These are phyloP conservation scores for Gavialis gangeticus DNA, from an alignment of 2,113 vertebrate species.

Conservation along the genomic window DNA sequence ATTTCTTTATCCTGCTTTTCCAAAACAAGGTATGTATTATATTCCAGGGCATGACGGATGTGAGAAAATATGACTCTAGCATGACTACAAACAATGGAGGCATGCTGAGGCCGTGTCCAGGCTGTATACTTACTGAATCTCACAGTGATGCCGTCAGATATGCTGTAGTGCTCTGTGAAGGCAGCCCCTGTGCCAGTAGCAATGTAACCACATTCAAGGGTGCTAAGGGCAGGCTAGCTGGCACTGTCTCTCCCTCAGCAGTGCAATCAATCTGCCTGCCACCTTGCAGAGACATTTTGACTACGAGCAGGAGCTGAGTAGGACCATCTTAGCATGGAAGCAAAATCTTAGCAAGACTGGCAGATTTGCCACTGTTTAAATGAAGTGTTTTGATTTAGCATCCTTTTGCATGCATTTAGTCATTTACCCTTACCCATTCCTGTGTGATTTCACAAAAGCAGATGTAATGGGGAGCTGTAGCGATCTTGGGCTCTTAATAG, in stretches of 20 bases:
- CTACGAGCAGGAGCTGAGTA: background rate
- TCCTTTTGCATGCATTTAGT: background rate
- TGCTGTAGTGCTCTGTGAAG: too few species aligned
- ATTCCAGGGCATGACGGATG: too few species aligned
- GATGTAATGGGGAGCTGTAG: background rate
- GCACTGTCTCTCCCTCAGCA: background rate
- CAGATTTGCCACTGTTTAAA: conserved; percentile 9
- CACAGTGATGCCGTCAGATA: too few species aligned
- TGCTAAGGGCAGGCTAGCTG: too few species aligned
- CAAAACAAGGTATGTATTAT: too few species aligned
- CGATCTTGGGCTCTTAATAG: background rate
- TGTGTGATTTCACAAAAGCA: background rate
- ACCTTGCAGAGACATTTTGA: background rate
- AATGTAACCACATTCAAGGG: too few species aligned
- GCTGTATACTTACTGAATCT: too few species aligned
- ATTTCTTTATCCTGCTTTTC: too few species aligned
- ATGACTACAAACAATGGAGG: too few species aligned
- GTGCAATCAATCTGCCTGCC: background rate
- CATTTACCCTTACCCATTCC: background rate
- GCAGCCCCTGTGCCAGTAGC: too few species aligned
- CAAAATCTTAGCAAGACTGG: background rate
- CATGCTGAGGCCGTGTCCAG: too few species aligned
- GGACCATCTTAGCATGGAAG: conserved; percentile 39
- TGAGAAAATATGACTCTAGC: too few species aligned
- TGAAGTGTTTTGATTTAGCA: background rate